Base-by-base conservation (phyloP, 2,888 invertebrate genomes). In the Thecocarcelia acutangulata region DNA sequence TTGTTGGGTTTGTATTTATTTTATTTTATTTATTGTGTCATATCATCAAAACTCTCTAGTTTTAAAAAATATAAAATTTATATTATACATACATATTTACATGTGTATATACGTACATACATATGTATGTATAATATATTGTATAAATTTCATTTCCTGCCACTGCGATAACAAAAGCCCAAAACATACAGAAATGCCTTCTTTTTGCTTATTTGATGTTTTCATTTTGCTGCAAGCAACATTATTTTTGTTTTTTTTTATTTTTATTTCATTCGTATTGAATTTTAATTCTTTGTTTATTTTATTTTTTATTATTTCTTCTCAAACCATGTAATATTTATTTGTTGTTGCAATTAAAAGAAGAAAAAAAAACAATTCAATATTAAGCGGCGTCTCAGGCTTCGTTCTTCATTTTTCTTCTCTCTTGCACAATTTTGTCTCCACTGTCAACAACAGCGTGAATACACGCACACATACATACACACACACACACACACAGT, bases 71-170 rank as follows among this genome's bases (percentile, higher is more conserved):
- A 56, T 21, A 68, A 66, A 66, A 52, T 52, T n/a, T n/a, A n/a
- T n/a, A n/a, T n/a, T n/a, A n/a, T 12, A 3, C 24, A 24, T 24
- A 24, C 24, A 24, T 24, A 24, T 24, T 2, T 24, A 24, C n/a
- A n/a, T n/a, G n/a, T 33, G 33, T 33, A 33, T 33, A 9, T 33
- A 33, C 9, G 8, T 33, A 8, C 9, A 8, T 33, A 33, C 33
- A 33, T 8, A 33, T 9, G 9, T 33, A 8, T 33, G 33, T 8
- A 33, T 33, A 8, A 33, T 33, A 8, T 33, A 33, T 33, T 46
- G 15, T 15, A 88, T 86, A 86, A 88, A 88, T 87, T 87, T 85
- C 88, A 88, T 88, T 88, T 88, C 88, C 88, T 88, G 88, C 86
- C 87, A 86, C 86, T 84, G 87, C 87, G 88, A 88, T 88, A 88